These are phyloP conservation scores for Lypha dubia DNA, from an alignment of 2,888 invertebrate species.

Conservation along the genomic window DNA sequence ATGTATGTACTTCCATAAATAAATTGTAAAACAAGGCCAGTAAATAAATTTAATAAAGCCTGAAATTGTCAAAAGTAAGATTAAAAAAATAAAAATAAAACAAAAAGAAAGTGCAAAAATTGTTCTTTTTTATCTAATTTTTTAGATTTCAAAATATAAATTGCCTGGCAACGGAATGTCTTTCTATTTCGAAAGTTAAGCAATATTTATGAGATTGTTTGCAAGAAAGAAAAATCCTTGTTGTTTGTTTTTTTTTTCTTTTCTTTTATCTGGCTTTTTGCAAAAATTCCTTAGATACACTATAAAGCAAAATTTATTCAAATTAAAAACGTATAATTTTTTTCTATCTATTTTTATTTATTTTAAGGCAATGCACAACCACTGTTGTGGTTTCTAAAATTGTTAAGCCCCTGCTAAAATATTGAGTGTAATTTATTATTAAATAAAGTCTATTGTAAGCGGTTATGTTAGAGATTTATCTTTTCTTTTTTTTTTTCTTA, in stretches of 20 bases:
- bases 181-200: conserved; percentile 35
- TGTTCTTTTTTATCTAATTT: conserved; percentile 26
- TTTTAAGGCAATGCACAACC: neutral
- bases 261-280: conserved; percentile 16
- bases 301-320: conserved; percentile 41
- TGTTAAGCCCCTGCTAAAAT: neutral
- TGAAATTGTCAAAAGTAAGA: conserved; percentile 59
- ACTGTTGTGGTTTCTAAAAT: neutral
- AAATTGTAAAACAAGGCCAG: conserved; percentile 47
- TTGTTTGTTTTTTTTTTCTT: neutral
- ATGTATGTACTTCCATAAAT: neutral
- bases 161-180: conserved; percentile 42
- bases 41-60: conserved; percentile 60
- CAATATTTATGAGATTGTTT: conserved; percentile 65
- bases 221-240: too few species aligned
- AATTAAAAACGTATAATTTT: conserved; percentile 14
- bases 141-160: conserved; percentile 48
- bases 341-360: neutral
- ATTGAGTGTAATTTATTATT: neutral
- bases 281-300: conserved; percentile 2
- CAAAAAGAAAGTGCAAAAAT: conserved; percentile 27
- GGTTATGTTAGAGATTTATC: too few species aligned
- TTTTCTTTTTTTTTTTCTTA: too few species aligned
- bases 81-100: conserved; percentile 18
- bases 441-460: neutral